Evolutionary conservation across 2,888 invertebrate species (phyloP).

Genomic region (Druceiella hillmani): DNA sequence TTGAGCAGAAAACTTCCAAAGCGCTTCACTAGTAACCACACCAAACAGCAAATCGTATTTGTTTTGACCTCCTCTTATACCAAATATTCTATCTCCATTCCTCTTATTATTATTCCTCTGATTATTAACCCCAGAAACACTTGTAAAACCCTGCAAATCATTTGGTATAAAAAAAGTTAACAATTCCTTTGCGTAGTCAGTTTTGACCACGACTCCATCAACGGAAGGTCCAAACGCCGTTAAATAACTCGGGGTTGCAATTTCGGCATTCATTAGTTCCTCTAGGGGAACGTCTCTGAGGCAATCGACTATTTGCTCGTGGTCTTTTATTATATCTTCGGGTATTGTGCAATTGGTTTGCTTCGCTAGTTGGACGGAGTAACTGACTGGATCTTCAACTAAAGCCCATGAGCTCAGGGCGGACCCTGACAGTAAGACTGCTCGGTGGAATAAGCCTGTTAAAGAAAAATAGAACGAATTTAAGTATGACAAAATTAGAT

Average conservation of each 20-base stretch:
- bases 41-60: slow-evolving; percentile 86
- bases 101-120: slow-evolving; percentile 53
- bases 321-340: slow-evolving; percentile 75
- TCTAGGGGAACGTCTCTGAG: slow-evolving; percentile 69
- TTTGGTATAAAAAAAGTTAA: slow-evolving; percentile 66
- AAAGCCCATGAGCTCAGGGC: slow-evolving; percentile 86
- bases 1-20: slow-evolving; percentile 84
- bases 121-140: slow-evolving; percentile 53
- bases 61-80: slow-evolving; percentile 52
- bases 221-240: slow-evolving; percentile 91
- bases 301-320: slow-evolving; percentile 81
- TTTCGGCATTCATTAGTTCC: slow-evolving; percentile 70
- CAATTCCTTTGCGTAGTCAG: slow-evolving; percentile 77
- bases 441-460: slow-evolving; percentile 79
- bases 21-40: slow-evolving; percentile 86
- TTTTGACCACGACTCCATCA: slow-evolving; percentile 89
- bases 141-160: slow-evolving; percentile 59
- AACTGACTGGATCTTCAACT: slow-evolving; percentile 81
- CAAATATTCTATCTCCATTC: slow-evolving; percentile 56
- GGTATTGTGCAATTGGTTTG: slow-evolving; percentile 80
- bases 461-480: too few species aligned
- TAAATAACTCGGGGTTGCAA: slow-evolving; percentile 73
- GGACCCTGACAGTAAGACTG: slow-evolving; percentile 82
- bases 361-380: slow-evolving; percentile 74
- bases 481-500: too few species aligned